A percentile compares a stretch with the other conserved stretches of the same genome.
Conservation (phyloP, 1,140 invertebrate genomes). For the Drosophila fuyamai region DNA sequence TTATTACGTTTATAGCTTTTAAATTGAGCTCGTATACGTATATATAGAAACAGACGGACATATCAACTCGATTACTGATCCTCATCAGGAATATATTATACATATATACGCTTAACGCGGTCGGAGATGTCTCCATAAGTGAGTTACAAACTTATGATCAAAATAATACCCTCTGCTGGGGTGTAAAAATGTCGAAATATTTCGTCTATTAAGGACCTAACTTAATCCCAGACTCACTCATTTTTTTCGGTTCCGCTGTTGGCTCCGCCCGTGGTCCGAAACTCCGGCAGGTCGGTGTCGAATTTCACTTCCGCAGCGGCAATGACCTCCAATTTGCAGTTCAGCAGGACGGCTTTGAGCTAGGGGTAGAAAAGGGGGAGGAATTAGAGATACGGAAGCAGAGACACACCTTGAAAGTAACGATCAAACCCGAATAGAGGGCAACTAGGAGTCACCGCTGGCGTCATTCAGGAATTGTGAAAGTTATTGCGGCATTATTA, state of each 20-base stretch:
- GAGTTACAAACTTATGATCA: no score
- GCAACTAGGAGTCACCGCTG: constrained; percentile 50
- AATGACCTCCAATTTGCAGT: constrained; percentile 90
- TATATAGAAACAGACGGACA: no score
- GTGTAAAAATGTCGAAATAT: no score
- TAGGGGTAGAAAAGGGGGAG: constrained; percentile 85
- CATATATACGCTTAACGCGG: no score
- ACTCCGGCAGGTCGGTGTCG: constrained; percentile 96
- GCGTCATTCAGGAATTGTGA: constrained; percentile 46
- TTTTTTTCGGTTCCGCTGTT: constrained; percentile 85
- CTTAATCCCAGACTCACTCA: constrained; percentile 83
- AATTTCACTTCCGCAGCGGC: constrained; percentile 94
- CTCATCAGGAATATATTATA: no score
- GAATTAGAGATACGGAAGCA: constrained; percentile 14
- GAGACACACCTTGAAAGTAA: constrained; percentile 71
- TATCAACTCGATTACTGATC: no score
- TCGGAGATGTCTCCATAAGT: no score
- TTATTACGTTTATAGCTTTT: no score
- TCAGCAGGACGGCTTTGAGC: constrained; percentile 95
- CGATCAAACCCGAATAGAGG: constrained; percentile 67
- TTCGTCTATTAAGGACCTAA: not conserved
- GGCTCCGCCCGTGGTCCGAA: constrained; percentile 85
- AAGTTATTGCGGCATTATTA: constrained; percentile 39
- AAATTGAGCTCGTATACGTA: no score
- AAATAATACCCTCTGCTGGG: no score